These are phyloP conservation scores for Bombylius major DNA, from an alignment of 2,888 invertebrate genomes.

Conservation along the genomic window DNA sequence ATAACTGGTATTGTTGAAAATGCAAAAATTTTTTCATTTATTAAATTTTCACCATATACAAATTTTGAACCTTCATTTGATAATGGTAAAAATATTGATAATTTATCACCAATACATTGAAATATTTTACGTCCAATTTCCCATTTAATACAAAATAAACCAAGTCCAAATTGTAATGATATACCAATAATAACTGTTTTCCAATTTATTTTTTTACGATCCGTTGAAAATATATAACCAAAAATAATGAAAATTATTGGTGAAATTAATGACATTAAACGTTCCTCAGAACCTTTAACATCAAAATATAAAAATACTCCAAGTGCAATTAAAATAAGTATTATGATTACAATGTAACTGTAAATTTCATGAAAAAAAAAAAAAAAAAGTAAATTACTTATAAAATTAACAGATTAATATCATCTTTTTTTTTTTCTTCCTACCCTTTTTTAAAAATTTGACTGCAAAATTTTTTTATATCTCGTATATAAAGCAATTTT, in stretches of 20 bases:
- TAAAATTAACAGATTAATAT: constrained; percentile 23
- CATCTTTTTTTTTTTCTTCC: constrained; percentile 12
- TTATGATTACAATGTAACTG: constrained; percentile 25
- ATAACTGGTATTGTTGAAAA: constrained; percentile 86
- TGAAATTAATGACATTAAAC: constrained; percentile 59
- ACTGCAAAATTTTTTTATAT: no score
- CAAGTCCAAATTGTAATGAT: constrained; percentile 71
- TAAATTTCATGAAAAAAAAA: background rate
- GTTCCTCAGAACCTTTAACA: constrained; percentile 41
- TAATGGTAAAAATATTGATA: constrained; percentile 64
- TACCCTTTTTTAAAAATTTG: no score
- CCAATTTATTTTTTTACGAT: constrained; percentile 57
- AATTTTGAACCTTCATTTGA: constrained; percentile 70
- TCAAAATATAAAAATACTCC: constrained; percentile 51
- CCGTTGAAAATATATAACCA: constrained; percentile 51
- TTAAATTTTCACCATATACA: constrained; percentile 63
- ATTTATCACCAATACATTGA: constrained; percentile 47
- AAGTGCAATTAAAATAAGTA: constrained; percentile 39
- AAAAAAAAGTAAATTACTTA: background rate
- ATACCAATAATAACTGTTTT: constrained; percentile 68
- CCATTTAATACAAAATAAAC: constrained; percentile 77
- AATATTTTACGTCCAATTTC: constrained; percentile 55
- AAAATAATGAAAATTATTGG: constrained; percentile 47
- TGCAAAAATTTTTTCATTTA: constrained; percentile 57
- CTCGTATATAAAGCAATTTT: no score